Percentiles rank a stretch among this genome's conserved stretches.
phyloP scores from a whole-genome alignment of 2,888 invertebrate species.

The Tupiocoris notatus region DNA sequence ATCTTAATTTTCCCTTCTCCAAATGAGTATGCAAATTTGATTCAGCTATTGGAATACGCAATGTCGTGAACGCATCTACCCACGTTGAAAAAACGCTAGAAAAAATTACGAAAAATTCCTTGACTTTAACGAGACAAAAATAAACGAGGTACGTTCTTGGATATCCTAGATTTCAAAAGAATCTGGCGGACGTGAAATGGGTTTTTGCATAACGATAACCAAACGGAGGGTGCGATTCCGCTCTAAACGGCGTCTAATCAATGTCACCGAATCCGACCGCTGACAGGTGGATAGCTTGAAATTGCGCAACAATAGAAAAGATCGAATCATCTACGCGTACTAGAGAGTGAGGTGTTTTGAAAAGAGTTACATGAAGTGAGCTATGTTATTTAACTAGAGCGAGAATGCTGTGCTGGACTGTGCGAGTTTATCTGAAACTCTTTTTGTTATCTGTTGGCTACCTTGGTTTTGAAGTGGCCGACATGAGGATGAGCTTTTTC shows the following conservation, averaged over 20 bases:
- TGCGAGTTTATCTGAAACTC: no score
- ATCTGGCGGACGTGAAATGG: no score
- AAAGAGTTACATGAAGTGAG: neutral
- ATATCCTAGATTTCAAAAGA: no score
- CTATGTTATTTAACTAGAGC: neutral
- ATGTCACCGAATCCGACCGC: neutral
- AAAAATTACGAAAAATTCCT: no score
- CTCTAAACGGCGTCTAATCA: neutral
- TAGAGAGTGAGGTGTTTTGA: neutral
- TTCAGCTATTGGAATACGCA: no score
- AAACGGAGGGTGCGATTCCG: neutral
- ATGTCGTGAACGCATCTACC: no score
- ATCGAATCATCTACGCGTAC: neutral
- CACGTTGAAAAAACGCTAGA: no score
- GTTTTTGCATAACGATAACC: neutral
- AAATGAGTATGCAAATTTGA: no score
- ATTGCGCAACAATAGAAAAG: neutral
- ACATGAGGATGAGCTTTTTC: slow-evolving; percentile 66
- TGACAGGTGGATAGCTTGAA: neutral
- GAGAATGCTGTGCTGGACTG: neutral
- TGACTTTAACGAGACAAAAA: no score
- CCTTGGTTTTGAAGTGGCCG: slow-evolving; percentile 72
- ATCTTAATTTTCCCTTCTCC: no score
- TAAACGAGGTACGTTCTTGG: no score
- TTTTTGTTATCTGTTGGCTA: no score